Evolutionary conservation across 2,888 invertebrate genomes (phyloP), one percentile per base, ranked within the genome.

Genomic region (Trachelus stipa): DNA sequence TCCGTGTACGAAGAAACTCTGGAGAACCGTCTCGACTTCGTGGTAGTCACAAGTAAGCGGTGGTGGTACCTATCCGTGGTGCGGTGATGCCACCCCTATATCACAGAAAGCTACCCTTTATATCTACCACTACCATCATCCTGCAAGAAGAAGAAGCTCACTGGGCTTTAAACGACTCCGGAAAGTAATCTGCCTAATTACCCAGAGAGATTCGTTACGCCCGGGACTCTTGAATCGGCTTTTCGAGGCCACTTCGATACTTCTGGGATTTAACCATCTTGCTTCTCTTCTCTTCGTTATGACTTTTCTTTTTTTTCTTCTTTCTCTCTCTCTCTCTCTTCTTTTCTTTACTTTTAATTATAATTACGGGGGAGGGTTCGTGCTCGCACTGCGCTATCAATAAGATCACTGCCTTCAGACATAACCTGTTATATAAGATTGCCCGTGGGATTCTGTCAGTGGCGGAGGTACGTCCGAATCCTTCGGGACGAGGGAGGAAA

Each of bases 121-220:
- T 56, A 56, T 23, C 56, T 56, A 56, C 56, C 76, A 35, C 56
- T 37, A 15, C 68, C 68, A 34, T 68, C 33, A 34, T 35, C 30
- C 71, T 30, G 23, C 37, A 71, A 35, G 77, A 77, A 77, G 37
- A 74, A 79, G 69, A 56, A 56, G 56, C 56, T 56, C 56, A 68
- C 74, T 83, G 84, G 87, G 84, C 85, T 85, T 88, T 87, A 89
- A 90, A 91, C 87, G 89, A 91, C 89, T 89, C 87, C 85, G 85
- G 90, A 89, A 91, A 90, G 90, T 90, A 90, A 89, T 90, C 90
- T 91, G 91, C 90, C 90, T 90, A 90, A 91, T 91, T 90, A 90
- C 90, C 90, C 91, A 87, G 88, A 89, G 88, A 89, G 88, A 90
- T 90, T 90, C 90, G 88, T 91, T 89, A 85, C 85, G 83, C 84